These are phyloP conservation scores for Caenorhabditis briggsae DNA, from an alignment of 1,140 invertebrate species.

Conservation along the genomic window DNA sequence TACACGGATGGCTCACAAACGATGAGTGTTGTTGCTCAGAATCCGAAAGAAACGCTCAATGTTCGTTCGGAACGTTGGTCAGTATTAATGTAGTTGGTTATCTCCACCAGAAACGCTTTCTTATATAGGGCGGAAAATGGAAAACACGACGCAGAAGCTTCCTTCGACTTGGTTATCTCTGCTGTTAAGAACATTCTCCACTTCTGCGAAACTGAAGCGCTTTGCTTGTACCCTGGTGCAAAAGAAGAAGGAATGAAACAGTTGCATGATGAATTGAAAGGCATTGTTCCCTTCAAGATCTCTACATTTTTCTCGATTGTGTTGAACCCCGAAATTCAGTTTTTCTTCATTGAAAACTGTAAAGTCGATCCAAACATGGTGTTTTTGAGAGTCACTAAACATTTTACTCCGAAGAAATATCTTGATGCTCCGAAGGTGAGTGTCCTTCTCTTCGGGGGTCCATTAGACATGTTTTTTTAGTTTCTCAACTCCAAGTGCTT, in stretches of 20 bases:
- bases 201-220: not conserved
- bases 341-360: not conserved
- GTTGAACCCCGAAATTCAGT: not conserved
- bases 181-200: not conserved
- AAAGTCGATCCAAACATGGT: not conserved
- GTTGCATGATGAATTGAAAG: not conserved
- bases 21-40: not conserved
- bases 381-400: not conserved
- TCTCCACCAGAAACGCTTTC: no score
- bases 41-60: not conserved
- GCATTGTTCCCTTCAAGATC: not conserved
- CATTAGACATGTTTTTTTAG: not conserved
- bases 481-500: not conserved
- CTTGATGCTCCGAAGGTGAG: not conserved
- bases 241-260: constrained; percentile 2
- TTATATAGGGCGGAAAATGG: not conserved
- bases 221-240: not conserved
- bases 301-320: not conserved
- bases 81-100: not conserved
- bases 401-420: not conserved
- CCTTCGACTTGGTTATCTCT: not conserved
- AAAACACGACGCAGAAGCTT: not conserved
- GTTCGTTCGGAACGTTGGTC: not conserved
- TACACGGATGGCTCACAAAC: not conserved
- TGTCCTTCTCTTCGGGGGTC: no score